These are phyloP conservation scores for Pseudochirops corinnae DNA, from an alignment of 2,797 vertebrate species.

Conservation along the genomic window DNA sequence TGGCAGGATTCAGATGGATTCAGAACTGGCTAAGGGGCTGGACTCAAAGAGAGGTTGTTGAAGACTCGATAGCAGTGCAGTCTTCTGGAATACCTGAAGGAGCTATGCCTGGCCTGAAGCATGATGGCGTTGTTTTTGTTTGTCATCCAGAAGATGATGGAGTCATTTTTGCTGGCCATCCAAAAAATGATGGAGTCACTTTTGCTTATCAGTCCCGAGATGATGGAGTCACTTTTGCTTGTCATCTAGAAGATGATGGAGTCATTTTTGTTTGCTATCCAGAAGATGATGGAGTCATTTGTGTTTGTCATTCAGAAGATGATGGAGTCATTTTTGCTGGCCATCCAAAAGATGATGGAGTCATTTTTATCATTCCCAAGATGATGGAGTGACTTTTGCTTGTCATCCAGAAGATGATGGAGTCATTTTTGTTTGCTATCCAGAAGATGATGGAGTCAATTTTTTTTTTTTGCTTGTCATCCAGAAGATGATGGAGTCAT, in stretches of 20 bases:
- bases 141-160: neutral
- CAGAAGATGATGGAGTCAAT: neutral
- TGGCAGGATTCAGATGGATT: neutral
- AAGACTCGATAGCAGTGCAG: neutral
- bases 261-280: too few relatives aligned
- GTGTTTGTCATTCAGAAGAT: too few relatives aligned
- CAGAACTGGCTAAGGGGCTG: neutral
- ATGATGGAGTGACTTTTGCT: too few relatives aligned
- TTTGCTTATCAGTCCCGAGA: too few relatives aligned
- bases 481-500: neutral
- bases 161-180: too few relatives aligned
- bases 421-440: neutral
- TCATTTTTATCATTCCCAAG: neutral
- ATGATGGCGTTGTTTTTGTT: neutral
- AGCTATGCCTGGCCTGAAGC: neutral
- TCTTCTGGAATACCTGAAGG: neutral
- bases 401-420: too few relatives aligned
- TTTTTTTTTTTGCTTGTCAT: neutral
- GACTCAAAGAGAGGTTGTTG: neutral
- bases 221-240: too few relatives aligned
- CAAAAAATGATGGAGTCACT: too few relatives aligned
- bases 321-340: neutral
- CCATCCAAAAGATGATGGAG: too few relatives aligned
- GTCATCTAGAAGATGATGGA: too few relatives aligned
- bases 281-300: too few relatives aligned